Evolutionary conservation across 2,113 vertebrate species (phyloP).

Genomic region (Anhinga anhinga): DNA sequence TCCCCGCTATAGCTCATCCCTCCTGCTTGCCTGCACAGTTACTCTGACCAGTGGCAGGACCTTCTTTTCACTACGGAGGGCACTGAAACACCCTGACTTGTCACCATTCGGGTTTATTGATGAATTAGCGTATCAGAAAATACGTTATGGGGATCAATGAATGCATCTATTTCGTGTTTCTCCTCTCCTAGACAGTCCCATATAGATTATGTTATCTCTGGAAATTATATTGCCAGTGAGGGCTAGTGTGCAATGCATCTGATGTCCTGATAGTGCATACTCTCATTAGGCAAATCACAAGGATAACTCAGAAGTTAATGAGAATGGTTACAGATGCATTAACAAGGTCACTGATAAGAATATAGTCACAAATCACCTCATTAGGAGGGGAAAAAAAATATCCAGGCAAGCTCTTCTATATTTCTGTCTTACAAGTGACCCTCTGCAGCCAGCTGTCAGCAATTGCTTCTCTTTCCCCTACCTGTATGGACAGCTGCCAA

Average conservation of each 20-base stretch:
- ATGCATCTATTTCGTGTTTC: neutral
- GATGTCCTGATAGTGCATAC: neutral
- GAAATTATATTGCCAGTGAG: neutral
- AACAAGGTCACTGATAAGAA: constrained; percentile 56
- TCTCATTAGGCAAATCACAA: constrained; percentile 55
- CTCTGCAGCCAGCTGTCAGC: neutral
- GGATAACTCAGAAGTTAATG: constrained; percentile 39
- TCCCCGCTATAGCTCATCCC: neutral
- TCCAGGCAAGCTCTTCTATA: neutral
- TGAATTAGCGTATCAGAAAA: neutral
- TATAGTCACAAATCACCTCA: constrained; percentile 53
- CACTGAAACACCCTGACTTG: rapidly evolving
- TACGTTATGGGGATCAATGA: neutral
- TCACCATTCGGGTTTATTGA: neutral
- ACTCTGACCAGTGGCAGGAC: neutral
- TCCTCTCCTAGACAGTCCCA: neutral
- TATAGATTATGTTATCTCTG: neutral
- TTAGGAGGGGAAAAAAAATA: neutral
- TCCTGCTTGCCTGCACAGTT: neutral
- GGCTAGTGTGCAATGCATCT: neutral
- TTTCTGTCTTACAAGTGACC: neutral
- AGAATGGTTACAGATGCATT: constrained; percentile 44
- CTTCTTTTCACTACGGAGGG: neutral
- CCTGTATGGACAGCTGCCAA: neutral
- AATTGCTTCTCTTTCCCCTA: neutral